phyloP scores from a whole-genome alignment of 2,113 vertebrate genomes.

The Dipodomys ordii region DNA sequence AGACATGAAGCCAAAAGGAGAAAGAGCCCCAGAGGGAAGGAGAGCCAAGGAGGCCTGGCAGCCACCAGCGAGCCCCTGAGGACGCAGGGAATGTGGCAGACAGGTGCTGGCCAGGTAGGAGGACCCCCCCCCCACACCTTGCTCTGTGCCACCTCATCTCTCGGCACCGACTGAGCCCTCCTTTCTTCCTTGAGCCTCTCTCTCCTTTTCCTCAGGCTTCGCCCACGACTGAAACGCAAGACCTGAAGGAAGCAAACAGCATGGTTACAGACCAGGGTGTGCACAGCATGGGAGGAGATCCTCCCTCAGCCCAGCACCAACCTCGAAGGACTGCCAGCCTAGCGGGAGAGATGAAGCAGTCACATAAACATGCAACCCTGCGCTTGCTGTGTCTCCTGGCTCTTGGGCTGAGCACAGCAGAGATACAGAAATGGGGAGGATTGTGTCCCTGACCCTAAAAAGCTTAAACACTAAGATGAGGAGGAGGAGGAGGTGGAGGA shows the following conservation, averaged over 20 bases:
- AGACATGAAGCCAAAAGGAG: background rate
- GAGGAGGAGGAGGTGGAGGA: too few species aligned
- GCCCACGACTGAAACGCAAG: constrained; percentile 94
- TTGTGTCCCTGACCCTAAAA: background rate
- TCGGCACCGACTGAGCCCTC: constrained; percentile 96
- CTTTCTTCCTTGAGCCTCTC: constrained; percentile 96
- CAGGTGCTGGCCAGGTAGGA: background rate
- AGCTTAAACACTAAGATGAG: background rate
- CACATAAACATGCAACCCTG: background rate
- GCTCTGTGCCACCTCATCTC: constrained; percentile 93
- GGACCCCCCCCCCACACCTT: constrained; percentile 83
- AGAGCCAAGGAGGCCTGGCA: background rate
- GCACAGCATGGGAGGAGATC: rapidly evolving
- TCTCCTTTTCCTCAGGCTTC: constrained; percentile 95
- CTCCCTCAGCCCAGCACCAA: background rate
- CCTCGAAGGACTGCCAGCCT: background rate
- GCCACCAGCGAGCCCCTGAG: background rate
- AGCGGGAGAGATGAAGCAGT: background rate
- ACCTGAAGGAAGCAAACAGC: constrained; percentile 86
- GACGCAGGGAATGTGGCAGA: background rate
- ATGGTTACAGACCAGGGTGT: background rate
- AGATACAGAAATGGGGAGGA: background rate
- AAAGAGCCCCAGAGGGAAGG: background rate
- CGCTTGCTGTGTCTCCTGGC: background rate
- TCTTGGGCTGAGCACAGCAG: background rate